Percentiles rank a stretch among this genome's conserved stretches.
Conservation (phyloP, 2,113 vertebrate genomes). For the Etheostoma spectabile region DNA sequence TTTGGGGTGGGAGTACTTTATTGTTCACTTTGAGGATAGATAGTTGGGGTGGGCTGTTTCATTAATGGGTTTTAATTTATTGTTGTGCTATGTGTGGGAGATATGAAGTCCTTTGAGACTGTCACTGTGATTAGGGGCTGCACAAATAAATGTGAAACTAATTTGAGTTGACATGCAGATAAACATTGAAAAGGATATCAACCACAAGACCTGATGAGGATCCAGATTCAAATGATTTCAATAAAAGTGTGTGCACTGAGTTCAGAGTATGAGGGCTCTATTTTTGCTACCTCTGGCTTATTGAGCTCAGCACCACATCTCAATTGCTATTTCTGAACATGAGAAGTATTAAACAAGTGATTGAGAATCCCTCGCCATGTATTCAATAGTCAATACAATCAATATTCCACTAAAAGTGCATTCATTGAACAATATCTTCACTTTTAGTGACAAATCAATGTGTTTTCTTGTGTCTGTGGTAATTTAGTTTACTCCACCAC, state of each 20-base stretch:
- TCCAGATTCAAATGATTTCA: slow-evolving; percentile 41
- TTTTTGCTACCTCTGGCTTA: slow-evolving; percentile 15
- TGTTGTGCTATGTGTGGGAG: slow-evolving; percentile 41
- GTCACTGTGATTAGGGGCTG: slow-evolving; percentile 42
- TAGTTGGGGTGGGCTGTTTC: slow-evolving; percentile 11
- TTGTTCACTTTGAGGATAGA: slow-evolving; percentile 28
- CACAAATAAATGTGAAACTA: slow-evolving; percentile 49
- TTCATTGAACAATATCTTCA: slow-evolving; percentile 19
- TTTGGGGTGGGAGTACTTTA: neutral
- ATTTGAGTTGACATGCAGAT: slow-evolving; percentile 37
- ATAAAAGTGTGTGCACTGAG: slow-evolving; percentile 15
- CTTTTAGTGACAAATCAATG: slow-evolving; percentile 49
- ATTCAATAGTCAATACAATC: slow-evolving; percentile 16
- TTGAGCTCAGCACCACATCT: slow-evolving; percentile 13
- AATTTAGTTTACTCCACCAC: slow-evolving; percentile 33
- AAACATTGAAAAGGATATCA: slow-evolving; percentile 53
- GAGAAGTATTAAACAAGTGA: slow-evolving; percentile 8
- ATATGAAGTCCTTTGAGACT: slow-evolving; percentile 43
- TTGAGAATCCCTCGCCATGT: slow-evolving; percentile 16
- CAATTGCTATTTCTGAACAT: slow-evolving; percentile 19
- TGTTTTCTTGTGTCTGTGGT: slow-evolving; percentile 50
- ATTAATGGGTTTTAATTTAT: slow-evolving; percentile 55
- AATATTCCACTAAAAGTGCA: slow-evolving; percentile 22
- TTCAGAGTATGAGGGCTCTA: slow-evolving; percentile 10
- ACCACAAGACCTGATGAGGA: slow-evolving; percentile 24